Conservation (phyloP, 2,888 invertebrate genomes). For the Drosophila fulvimacula region DNA sequence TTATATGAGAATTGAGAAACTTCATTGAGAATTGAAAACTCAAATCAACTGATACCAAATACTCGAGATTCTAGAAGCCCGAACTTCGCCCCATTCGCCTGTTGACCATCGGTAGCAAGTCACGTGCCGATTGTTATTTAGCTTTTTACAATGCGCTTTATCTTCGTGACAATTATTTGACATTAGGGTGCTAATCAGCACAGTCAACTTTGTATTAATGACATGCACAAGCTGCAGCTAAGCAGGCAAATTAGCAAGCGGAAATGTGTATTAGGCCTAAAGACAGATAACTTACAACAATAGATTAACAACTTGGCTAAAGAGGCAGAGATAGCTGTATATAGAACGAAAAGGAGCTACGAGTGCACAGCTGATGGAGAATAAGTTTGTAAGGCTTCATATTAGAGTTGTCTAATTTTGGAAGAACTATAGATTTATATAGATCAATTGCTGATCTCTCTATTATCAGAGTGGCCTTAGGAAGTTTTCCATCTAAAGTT, state of each 20-base stretch:
- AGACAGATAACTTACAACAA: neutral
- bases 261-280: conserved; percentile 1
- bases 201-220: conserved; percentile 22
- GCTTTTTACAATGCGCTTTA: conserved; percentile 17
- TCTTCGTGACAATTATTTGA: conserved; percentile 15
- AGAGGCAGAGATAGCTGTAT: neutral
- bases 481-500: neutral
- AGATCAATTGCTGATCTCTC: neutral
- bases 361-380: neutral
- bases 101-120: conserved; percentile 26
- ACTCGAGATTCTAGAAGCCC: neutral
- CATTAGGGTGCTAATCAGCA: conserved; percentile 37
- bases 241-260: conserved; percentile 17
- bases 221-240: conserved; percentile 27
- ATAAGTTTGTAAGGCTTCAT: neutral
- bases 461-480: neutral
- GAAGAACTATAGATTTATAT: neutral
- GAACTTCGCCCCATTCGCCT: neutral
- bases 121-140: conserved; percentile 45
- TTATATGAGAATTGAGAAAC: too few species aligned
- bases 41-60: neutral
- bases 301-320: neutral
- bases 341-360: neutral
- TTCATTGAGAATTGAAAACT: neutral
- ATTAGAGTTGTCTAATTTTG: neutral